phyloP scores from a whole-genome alignment of 2,113 vertebrate genomes.

The Monopterus albus region DNA sequence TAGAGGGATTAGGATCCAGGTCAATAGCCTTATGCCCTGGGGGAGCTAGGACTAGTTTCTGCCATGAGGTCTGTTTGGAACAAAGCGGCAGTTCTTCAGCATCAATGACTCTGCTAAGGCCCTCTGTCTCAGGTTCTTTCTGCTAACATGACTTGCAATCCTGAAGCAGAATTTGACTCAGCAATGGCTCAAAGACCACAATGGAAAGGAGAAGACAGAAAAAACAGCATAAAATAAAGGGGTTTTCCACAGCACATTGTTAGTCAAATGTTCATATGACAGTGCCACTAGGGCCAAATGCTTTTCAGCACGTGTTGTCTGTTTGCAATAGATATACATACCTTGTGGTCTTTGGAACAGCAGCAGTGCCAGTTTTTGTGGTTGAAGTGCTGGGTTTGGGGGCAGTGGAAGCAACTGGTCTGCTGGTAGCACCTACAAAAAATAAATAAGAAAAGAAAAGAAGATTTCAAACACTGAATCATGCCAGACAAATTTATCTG shows the following conservation, averaged over 20 bases:
- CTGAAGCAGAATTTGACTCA: constrained; percentile 58
- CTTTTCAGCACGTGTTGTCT: not conserved
- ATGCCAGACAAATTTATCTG: not conserved
- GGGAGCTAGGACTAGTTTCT: constrained; percentile 41
- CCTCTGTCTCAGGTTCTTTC: constrained; percentile 66
- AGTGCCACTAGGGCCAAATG: too few relatives aligned
- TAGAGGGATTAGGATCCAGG: constrained; percentile 29
- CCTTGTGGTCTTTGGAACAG: constrained; percentile 74
- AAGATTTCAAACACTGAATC: not conserved
- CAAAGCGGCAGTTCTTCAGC: constrained; percentile 67
- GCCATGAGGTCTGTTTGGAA: constrained; percentile 29
- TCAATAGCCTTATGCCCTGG: constrained; percentile 40
- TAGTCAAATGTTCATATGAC: too few relatives aligned
- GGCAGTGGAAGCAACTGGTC: constrained; percentile 34
- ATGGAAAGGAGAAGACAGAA: constrained; percentile 12
- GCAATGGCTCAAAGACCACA: constrained; percentile 45
- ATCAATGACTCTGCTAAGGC: constrained; percentile 50
- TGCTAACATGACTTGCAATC: constrained; percentile 64
- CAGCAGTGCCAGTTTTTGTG: constrained; percentile 49
- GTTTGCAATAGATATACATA: constrained; percentile 39
- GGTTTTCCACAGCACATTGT: not conserved
- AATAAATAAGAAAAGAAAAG: not conserved
- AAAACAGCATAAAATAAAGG: not conserved
- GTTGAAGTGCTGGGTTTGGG: constrained; percentile 64
- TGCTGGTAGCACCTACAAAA: constrained; percentile 51